Conservation (phyloP, 2,113 vertebrate species). For the Mus spicilegus region DNA sequence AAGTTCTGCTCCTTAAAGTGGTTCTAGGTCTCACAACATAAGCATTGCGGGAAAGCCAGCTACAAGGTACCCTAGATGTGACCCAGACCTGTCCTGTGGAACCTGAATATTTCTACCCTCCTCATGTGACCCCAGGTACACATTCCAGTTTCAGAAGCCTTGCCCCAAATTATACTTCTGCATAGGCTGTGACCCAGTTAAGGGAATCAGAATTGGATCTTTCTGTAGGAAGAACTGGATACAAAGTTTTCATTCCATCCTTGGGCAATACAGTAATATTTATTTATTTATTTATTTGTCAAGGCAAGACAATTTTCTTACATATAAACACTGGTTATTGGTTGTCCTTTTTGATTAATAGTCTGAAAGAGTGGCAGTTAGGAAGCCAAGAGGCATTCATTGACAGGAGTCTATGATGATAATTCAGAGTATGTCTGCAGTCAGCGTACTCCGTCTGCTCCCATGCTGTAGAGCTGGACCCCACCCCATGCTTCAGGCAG, state of each 20-base stretch:
- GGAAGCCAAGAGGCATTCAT: background rate
- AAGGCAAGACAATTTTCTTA: slow-evolving; percentile 39
- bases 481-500: background rate
- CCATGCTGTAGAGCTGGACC: background rate
- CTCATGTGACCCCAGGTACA: background rate
- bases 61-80: background rate
- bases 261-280: background rate
- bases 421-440: background rate
- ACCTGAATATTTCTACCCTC: background rate
- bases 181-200: background rate
- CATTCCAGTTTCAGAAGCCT: background rate
- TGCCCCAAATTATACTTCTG: background rate
- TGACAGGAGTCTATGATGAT: background rate
- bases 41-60: background rate
- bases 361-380: background rate
- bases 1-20: background rate
- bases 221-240: background rate
- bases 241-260: background rate
- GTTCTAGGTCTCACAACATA: background rate
- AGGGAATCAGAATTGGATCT: background rate
- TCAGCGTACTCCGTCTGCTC: background rate
- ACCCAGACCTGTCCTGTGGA: background rate
- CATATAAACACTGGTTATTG: background rate
- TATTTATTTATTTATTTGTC: slow-evolving; percentile 8
- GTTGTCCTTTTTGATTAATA: slow-evolving; percentile 14